These are phyloP conservation scores for Mellivora capensis DNA, from an alignment of 2,113 vertebrate genomes.

Conservation along the genomic window DNA sequence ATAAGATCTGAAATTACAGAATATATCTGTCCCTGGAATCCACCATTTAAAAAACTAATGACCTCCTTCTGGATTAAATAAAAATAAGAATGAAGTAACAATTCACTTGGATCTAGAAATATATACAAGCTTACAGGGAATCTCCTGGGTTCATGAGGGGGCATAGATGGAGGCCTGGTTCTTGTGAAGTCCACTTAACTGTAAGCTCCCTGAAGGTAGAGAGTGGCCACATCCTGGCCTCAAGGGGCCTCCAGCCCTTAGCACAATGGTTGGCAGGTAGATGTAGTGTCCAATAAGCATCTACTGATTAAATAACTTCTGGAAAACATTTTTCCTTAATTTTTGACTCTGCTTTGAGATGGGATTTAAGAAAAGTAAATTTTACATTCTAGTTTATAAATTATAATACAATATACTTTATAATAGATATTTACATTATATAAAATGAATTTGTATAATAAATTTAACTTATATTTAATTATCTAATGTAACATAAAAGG, in stretches of 20 bases:
- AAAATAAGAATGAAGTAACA: neutral
- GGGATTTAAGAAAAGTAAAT: neutral
- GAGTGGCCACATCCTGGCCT: neutral
- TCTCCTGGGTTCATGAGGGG: neutral
- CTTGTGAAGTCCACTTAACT: neutral
- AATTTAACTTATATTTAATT: neutral
- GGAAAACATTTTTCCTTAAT: neutral
- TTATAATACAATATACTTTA: neutral
- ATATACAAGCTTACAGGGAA: neutral
- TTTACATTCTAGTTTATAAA: neutral
- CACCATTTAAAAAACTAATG: neutral
- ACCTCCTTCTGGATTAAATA: neutral
- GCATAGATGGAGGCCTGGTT: accelerated
- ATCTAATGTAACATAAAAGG: neutral
- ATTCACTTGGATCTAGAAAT: neutral
- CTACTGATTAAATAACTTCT: neutral
- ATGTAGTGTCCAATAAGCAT: neutral
- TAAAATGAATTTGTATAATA: neutral
- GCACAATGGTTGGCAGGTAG: neutral
- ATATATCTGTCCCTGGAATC: neutral
- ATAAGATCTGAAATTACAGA: neutral
- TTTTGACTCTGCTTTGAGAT: neutral
- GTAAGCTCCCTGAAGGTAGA: neutral
- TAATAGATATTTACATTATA: neutral
- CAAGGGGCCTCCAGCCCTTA: neutral